phyloP scores from a whole-genome alignment of 2,113 vertebrate species.

The Grallaria varia region DNA sequence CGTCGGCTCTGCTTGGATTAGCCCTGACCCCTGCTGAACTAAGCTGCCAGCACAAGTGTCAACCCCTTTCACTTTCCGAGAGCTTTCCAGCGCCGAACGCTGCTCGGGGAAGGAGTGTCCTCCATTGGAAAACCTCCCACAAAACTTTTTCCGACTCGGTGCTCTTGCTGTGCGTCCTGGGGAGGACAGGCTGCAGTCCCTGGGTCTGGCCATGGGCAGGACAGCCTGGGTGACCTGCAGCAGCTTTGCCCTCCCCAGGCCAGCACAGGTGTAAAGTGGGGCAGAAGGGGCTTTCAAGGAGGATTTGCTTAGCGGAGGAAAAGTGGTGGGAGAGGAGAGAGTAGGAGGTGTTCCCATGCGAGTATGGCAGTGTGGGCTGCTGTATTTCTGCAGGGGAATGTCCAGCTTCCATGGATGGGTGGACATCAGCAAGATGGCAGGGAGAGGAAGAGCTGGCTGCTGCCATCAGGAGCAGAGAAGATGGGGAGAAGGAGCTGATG shows the following conservation, averaged over 20 bases:
- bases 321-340: background rate
- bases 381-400: background rate
- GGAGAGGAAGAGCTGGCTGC: background rate
- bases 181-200: background rate
- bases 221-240: background rate
- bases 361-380: rapidly evolving
- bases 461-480: background rate
- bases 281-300: background rate
- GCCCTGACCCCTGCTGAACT: constrained; percentile 53
- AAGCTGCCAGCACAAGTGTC: constrained; percentile 24
- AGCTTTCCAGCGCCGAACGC: background rate
- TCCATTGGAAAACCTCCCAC: background rate
- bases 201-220: background rate
- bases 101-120: constrained; percentile 1
- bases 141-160: background rate
- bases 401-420: background rate
- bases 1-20: constrained; percentile 25
- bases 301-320: background rate
- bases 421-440: background rate
- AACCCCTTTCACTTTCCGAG: constrained; percentile 30
- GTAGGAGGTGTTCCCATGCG: background rate
- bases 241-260: background rate
- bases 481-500: background rate
- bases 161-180: rapidly evolving
- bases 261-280: background rate